These are phyloP conservation scores for Ianthella basta DNA, from an alignment of 37 sponge, comb jelly and placozoan genomes.

Conservation along the genomic window DNA sequence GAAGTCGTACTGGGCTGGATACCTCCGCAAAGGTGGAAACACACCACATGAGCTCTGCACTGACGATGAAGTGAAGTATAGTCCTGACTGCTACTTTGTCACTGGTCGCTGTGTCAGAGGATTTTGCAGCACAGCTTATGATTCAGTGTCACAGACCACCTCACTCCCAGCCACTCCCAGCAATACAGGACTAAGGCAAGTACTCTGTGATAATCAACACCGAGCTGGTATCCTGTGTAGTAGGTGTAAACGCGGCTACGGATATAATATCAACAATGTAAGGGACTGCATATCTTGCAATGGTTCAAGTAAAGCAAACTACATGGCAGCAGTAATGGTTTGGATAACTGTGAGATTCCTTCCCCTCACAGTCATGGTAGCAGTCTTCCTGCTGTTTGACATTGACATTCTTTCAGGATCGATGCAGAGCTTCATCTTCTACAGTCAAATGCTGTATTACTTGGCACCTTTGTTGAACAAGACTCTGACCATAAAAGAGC, in stretches of 20 bases:
- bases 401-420: constrained; percentile 10
- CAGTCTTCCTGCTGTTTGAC: constrained; percentile 16
- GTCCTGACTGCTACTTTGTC: background rate
- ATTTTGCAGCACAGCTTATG: background rate
- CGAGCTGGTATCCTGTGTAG: constrained; percentile 13
- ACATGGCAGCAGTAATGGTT: background rate
- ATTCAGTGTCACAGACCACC: background rate
- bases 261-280: background rate
- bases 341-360: background rate
- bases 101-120: background rate
- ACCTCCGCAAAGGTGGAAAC: background rate
- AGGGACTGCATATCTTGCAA: background rate
- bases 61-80: background rate
- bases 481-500: background rate
- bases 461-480: background rate
- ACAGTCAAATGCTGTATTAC: background rate
- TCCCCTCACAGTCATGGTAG: background rate
- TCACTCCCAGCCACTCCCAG: background rate
- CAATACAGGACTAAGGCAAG: background rate
- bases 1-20: constrained; percentile 10
- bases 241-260: background rate
- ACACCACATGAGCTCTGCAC: background rate
- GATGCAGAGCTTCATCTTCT: constrained; percentile 8
- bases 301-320: background rate
- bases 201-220: background rate